Evolutionary conservation across 2,797 vertebrate genomes (phyloP).

Genomic region (Gambusia yucatana): DNA sequence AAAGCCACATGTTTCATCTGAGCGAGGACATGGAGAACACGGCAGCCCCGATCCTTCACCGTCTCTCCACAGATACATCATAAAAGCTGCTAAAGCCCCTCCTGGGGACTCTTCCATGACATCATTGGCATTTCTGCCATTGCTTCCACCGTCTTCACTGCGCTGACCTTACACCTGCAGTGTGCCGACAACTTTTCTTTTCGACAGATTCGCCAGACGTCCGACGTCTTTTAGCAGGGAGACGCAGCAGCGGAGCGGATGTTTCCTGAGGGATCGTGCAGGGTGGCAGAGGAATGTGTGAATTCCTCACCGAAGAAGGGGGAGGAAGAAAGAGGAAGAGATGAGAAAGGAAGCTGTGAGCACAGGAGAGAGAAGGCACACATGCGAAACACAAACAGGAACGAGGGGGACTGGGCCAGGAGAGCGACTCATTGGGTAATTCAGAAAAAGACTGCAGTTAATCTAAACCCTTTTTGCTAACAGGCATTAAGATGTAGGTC

Average conservation of each 20-base stretch:
- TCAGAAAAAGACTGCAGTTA: neutral
- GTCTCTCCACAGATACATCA: slow-evolving; percentile 19
- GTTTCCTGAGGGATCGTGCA: slow-evolving; percentile 60
- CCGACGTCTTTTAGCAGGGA: slow-evolving; percentile 26
- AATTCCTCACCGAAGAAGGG: slow-evolving; percentile 54
- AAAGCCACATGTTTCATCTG: slow-evolving; percentile 30
- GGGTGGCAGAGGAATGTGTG: slow-evolving; percentile 63
- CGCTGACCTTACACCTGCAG: neutral
- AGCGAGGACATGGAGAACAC: slow-evolving; percentile 22
- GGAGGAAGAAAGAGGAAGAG: slow-evolving; percentile 26
- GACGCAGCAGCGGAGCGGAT: slow-evolving; percentile 42
- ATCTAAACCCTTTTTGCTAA: neutral
- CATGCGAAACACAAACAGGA: neutral
- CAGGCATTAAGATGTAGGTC: slow-evolving; percentile 10
- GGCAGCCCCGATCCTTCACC: slow-evolving; percentile 18
- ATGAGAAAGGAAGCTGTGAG: slow-evolving; percentile 4
- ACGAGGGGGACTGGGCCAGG: neutral
- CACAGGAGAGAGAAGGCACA: slow-evolving; percentile 1
- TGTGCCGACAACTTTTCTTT: slow-evolving; percentile 14
- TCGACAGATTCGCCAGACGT: slow-evolving; percentile 31
- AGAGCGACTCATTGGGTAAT: neutral
- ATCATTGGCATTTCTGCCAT: slow-evolving; percentile 55
- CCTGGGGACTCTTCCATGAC: slow-evolving; percentile 63
- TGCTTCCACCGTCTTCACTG: slow-evolving; percentile 1
- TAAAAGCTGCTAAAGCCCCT: slow-evolving; percentile 32